Evolutionary conservation across 1,140 invertebrate genomes (phyloP), one percentile per base, ranked within the genome.

Genomic region (Phymorhynchus buccinoides): DNA sequence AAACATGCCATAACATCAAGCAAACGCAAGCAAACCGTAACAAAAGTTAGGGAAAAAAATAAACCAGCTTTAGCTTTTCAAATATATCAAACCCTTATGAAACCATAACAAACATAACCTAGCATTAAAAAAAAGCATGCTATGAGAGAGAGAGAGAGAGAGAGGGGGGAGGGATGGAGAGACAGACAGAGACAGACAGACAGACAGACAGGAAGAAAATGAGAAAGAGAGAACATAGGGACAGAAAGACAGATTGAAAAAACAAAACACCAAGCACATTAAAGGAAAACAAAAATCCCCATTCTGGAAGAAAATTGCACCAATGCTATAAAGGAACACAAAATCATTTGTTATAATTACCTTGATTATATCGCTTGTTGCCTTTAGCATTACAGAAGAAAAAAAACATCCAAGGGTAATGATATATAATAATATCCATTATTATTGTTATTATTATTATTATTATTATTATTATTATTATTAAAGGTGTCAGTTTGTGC

Each of bases 61-160:
- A n/a, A n/a, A n/a, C n/a, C n/a, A n/a, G n/a, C n/a, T n/a, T n/a
- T n/a, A n/a, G n/a, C n/a, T n/a, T n/a, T n/a, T n/a, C n/a, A n/a
- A n/a, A n/a, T n/a, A n/a, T n/a, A n/a, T n/a, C n/a, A n/a, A n/a
- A n/a, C n/a, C n/a, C n/a, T n/a, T n/a, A n/a, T n/a, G n/a, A n/a
- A n/a, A n/a, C n/a, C n/a, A n/a, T n/a, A n/a, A n/a, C n/a, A n/a
- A n/a, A n/a, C n/a, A n/a, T n/a, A n/a, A n/a, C n/a, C n/a, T n/a
- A n/a, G n/a, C n/a, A n/a, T n/a, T n/a, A n/a, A n/a, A n/a, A n/a
- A n/a, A n/a, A n/a, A n/a, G n/a, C n/a, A n/a, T n/a, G n/a, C n/a
- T n/a, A n/a, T 12, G 78, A 39, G 78, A 80, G 41, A n/a, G 41
- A 80, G 78, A 80, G 41, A 44, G 41, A 80, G 78, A 80, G 41